Evolutionary conservation across 2,888 invertebrate genomes (phyloP), one percentile per base, ranked within the genome.

Genomic region (Dendrolimus pini): DNA sequence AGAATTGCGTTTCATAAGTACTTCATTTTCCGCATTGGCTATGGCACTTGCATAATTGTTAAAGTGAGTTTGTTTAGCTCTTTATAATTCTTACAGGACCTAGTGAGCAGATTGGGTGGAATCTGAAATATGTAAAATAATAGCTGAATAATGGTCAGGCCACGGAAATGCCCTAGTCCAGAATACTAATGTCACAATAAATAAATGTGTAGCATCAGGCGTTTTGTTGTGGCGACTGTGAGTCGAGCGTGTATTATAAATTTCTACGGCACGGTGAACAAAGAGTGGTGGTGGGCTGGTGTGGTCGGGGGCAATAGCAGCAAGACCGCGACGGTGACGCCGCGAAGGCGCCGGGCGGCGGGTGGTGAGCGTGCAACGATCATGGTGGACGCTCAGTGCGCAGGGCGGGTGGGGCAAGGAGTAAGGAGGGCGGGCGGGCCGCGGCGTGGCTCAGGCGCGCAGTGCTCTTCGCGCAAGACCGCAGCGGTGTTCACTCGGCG

Each of bases 401-500:
- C 81, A 77, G 78, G 82, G 83, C 79, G 81, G 82, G 83, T 75
- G 77, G 77, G 75, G 77, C 65, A 80, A 72, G 77, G 77, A 75
- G 77, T 65, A 80, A 72, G 77, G 73, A 70, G 74, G 75, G 76
- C 68, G 80, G 75, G 74, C 74, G 77, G 77, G 75, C 73, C 77
- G 74, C 72, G 72, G 77, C 74, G 75, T 55, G 65, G 60, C 74
- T 74, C 80, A 75, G 79, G 75, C 84, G 91, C 90, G 89, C 90
- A 92, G 92, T 90, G 90, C 83, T 84, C 83, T 85, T 84, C 92
- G 92, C 80, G 93, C 93, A 83, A 93, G 92, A 86, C 92, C 93
- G 80, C 92, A 93, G 92, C 93, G 94, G 83, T 93, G 93, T 81
- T 94, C 93, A 87, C 87, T 86, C 89, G 88, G 89, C 79, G 93